These are phyloP conservation scores for Eilema griseolum DNA, from an alignment of 2,888 invertebrate species.

Conservation along the genomic window DNA sequence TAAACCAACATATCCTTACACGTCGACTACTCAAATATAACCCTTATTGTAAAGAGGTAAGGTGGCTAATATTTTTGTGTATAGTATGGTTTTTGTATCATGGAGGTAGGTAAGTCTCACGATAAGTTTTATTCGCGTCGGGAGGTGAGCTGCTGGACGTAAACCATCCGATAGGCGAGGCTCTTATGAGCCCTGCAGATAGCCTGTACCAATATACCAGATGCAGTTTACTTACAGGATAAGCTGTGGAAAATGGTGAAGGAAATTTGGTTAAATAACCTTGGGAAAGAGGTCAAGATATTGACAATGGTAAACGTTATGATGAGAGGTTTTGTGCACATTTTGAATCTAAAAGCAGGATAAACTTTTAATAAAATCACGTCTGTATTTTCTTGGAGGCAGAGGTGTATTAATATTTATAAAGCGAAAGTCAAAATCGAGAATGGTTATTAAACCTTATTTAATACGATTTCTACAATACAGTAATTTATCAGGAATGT, in stretches of 20 bases:
- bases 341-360: background rate
- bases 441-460: too few species aligned
- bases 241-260: slow-evolving; percentile 2
- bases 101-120: slow-evolving; percentile 65
- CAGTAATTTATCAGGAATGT: too few species aligned
- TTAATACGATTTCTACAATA: too few species aligned
- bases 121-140: slow-evolving; percentile 77
- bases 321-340: background rate
- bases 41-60: slow-evolving; percentile 35
- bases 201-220: slow-evolving; percentile 37
- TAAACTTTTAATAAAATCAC: too few species aligned
- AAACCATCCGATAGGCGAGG: slow-evolving; percentile 51
- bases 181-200: slow-evolving; percentile 47
- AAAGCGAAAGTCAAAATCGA: too few species aligned
- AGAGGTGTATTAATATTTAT: background rate
- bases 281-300: background rate
- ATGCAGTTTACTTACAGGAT: slow-evolving; percentile 32
- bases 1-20: slow-evolving; percentile 40
- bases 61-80: slow-evolving; percentile 16
- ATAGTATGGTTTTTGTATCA: slow-evolving; percentile 40
- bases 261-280: background rate
- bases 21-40: slow-evolving; percentile 20
- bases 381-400: background rate
- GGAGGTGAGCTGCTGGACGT: slow-evolving; percentile 62
- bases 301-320: background rate